These are phyloP conservation scores for Oreochromis grahami DNA, from an alignment of 2,797 vertebrate genomes.

Conservation along the genomic window DNA sequence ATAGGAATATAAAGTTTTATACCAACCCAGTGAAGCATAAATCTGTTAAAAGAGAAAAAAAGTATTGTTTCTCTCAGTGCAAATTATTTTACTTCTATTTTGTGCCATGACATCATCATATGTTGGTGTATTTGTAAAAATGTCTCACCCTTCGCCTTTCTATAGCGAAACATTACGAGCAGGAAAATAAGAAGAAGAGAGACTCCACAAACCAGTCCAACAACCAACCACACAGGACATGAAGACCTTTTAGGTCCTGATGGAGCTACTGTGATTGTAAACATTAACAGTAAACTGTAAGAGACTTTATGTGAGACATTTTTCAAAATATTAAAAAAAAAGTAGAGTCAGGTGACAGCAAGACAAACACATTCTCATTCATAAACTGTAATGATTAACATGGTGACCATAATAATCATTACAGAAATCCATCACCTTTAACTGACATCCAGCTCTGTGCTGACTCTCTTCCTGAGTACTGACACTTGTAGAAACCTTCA, in stretches of 20 bases:
- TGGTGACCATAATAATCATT: too few relatives aligned
- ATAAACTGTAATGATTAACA: too few relatives aligned
- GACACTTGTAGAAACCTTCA: too few relatives aligned
- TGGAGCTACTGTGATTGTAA: background rate
- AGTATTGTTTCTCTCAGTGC: background rate
- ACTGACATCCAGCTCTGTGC: too few relatives aligned
- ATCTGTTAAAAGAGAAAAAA: background rate
- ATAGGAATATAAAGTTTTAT: background rate
- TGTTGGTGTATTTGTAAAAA: background rate
- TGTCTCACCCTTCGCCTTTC: background rate
- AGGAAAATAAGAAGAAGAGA: background rate
- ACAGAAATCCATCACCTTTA: too few relatives aligned
- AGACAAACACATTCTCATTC: too few relatives aligned
- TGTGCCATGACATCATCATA: background rate
- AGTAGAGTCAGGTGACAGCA: too few relatives aligned
- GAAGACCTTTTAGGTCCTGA: fast-evolving
- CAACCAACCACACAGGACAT: background rate
- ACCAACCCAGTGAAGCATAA: background rate
- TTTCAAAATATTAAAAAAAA: too few relatives aligned
- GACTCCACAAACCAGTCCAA: background rate
- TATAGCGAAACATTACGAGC: background rate
- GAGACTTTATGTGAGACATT: too few relatives aligned
- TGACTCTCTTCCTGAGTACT: too few relatives aligned
- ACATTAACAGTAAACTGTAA: fast-evolving
- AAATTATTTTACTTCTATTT: background rate